Conservation (phyloP, 1,140 invertebrate species). For the Dryas iulia region DNA sequence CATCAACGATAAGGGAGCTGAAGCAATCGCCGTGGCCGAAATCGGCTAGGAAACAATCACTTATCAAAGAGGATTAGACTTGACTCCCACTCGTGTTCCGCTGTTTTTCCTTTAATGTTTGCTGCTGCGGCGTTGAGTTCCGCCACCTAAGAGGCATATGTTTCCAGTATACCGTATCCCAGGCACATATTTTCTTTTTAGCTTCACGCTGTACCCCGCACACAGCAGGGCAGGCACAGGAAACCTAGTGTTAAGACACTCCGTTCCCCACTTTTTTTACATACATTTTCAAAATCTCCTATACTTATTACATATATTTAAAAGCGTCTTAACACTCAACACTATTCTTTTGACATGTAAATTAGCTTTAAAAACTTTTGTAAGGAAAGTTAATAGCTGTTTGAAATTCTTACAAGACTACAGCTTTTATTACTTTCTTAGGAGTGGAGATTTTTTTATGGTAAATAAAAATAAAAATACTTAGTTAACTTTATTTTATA, state of each 20-base stretch:
- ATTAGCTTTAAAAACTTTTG: not conserved
- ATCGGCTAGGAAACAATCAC: no score
- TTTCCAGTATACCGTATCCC: no score
- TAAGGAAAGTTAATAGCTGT: not conserved
- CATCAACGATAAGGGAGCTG: no score
- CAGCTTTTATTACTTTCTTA: not conserved
- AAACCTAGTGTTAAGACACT: not conserved
- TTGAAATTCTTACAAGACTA: not conserved
- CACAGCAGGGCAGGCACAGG: not conserved
- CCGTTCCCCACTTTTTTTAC: not conserved
- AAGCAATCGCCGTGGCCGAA: no score
- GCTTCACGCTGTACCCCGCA: not conserved
- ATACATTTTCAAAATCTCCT: no score
- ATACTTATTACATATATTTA: not conserved
- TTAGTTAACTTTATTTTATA: not conserved
- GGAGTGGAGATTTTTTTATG: not conserved
- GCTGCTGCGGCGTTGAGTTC: no score
- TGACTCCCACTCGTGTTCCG: no score
- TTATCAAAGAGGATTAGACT: no score
- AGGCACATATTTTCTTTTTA: no score
- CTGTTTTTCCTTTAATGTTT: no score
- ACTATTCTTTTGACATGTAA: not conserved
- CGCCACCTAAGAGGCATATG: no score
- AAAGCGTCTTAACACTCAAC: not conserved
- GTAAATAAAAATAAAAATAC: not conserved